These are phyloP conservation scores for Pantherophis guttatus DNA, from an alignment of 2,113 vertebrate species.

Conservation along the genomic window DNA sequence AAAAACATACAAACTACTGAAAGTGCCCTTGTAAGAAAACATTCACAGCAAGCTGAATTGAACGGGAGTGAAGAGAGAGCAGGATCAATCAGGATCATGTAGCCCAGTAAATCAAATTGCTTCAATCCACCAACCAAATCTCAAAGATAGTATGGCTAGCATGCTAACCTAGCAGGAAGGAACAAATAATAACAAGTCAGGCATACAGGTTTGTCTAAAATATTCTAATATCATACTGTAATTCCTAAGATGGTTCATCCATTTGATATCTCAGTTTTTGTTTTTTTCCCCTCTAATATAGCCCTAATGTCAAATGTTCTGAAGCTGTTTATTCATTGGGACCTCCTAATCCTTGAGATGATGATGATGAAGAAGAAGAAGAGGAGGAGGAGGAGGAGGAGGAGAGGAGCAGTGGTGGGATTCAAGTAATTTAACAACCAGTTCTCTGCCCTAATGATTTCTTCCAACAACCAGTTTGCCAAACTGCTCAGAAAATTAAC, in stretches of 20 bases:
- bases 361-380: not conserved
- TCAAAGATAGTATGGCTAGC: not conserved
- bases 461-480: too few species aligned
- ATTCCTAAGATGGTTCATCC: not conserved
- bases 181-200: too few species aligned
- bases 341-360: not conserved
- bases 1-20: not conserved
- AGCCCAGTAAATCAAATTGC: not conserved
- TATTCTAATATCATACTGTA: not conserved
- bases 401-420: too few species aligned
- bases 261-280: not conserved
- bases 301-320: not conserved
- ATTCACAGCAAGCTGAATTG: not conserved
- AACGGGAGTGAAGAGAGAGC: not conserved
- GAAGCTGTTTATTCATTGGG: not conserved
- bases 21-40: not conserved
- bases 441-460: too few species aligned
- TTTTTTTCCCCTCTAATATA: not conserved
- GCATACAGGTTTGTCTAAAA: not conserved
- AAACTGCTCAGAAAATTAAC: too few species aligned
- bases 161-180: not conserved
- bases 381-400: accelerated
- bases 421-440: too few species aligned
- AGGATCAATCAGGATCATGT: not conserved
- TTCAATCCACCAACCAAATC: not conserved